Evolutionary conservation across 1,140 invertebrate genomes (phyloP), one percentile per base, ranked within the genome.

Genomic region (Hyles vespertilio): DNA sequence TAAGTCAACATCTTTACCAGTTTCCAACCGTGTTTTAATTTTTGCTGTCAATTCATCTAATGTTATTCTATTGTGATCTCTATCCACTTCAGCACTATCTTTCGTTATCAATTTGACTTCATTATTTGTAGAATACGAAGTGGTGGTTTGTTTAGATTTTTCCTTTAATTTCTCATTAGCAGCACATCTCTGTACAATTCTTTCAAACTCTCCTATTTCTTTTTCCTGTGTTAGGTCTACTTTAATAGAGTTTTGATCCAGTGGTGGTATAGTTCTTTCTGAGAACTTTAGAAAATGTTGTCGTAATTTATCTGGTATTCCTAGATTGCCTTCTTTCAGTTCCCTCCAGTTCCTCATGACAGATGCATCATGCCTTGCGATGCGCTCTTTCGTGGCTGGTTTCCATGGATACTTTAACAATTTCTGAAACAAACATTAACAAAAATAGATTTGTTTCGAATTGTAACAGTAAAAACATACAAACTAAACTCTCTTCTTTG

Each of bases 301-400:
- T 50, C 82, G 69, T 33, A 95, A 54, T 0, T 89, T 70, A 40
- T 89, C 61, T 40, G 84, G 84, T 51, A 94, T 72, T 44, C 77
- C 59, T 36, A 92, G 63, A 66, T 91, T 74, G 3, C 91, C 92
- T 33, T 89, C 73, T 66, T 89, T 91, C 5, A 93, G 89, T 61
- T 91, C 80, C 50, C 90, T 80, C 94, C 94, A 95, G 77, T 95
- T 95, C 61, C 90, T 81, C 67, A 92, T 85, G 0, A 93, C 94
- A 5, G 81, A 85, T 58, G 86, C 80, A 72, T 95, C 94, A 74
- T 95, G 94, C 7, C 90, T 79, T 12, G 89, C 71, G 46, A 95
- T 92, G 51, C 87, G 84, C 47, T 92, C 67, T 8, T 88, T 73
- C 36, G 81, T 90, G 46, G 89, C 84, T 66, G 93, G 92, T 32